phyloP scores from a whole-genome alignment of 2,797 vertebrate species.

The Myotis myotis region DNA sequence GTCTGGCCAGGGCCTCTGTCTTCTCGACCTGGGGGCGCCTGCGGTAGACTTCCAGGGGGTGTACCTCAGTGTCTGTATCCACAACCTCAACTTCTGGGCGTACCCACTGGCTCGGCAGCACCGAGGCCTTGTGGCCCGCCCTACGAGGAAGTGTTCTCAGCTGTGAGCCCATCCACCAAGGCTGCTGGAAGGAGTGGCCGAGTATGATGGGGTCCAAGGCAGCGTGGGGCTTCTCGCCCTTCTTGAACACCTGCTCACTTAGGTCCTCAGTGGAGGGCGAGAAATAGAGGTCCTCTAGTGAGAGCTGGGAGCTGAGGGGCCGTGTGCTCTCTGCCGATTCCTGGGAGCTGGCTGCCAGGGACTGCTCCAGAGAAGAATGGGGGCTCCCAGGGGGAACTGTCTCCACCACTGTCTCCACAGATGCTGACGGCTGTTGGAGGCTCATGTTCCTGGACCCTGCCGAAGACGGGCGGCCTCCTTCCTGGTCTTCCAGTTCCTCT shows the following conservation, averaged over 20 bases:
- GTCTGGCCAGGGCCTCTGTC: neutral
- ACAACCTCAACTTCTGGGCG: conserved; percentile 81
- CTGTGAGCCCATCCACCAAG: accelerated
- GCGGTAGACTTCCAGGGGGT: neutral
- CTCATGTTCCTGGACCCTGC: accelerated
- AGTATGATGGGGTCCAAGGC: accelerated
- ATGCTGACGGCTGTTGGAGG: neutral
- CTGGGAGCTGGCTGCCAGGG: neutral
- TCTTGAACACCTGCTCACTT: no score
- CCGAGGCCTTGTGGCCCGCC: neutral
- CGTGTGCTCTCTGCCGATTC: neutral
- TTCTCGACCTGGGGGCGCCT: neutral
- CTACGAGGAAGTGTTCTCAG: accelerated
- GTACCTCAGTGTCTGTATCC: neutral
- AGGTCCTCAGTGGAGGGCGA: neutral
- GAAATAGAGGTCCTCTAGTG: neutral
- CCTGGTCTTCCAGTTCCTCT: neutral
- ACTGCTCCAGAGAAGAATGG: neutral
- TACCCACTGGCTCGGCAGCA: conserved; percentile 67
- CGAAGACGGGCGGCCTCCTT: neutral
- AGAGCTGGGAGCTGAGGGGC: neutral
- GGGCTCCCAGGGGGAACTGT: neutral
- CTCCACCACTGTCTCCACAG: neutral
- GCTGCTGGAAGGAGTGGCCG: accelerated
- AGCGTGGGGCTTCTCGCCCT: accelerated